Conservation (phyloP, 2,113 vertebrate species). For the Deroptyus accipitrinus region DNA sequence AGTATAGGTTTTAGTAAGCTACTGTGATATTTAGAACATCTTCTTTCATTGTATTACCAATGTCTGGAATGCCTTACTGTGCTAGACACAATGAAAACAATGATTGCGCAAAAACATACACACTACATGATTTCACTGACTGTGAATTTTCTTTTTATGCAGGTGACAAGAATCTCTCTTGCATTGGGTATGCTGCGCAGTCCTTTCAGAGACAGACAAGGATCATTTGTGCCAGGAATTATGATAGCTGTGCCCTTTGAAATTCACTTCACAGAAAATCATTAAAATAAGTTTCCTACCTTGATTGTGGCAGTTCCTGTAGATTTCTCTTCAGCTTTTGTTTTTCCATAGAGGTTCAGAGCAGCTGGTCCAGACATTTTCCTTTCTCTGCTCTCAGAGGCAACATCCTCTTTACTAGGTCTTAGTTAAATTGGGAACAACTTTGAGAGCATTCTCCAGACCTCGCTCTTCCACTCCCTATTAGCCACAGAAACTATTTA, state of each 20-base stretch:
- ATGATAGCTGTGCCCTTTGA: not conserved
- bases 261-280: not conserved
- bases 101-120: not conserved
- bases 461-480: not conserved
- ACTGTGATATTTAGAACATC: not conserved
- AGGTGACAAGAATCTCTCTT: not conserved
- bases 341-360: not conserved
- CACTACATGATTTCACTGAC: not conserved
- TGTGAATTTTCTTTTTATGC: not conserved
- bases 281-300: not conserved
- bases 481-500: not conserved
- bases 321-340: not conserved
- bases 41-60: not conserved
- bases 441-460: not conserved
- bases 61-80: not conserved
- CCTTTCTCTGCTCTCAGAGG: not conserved
- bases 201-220: not conserved
- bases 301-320: not conserved
- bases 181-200: not conserved
- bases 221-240: not conserved
- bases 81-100: not conserved
- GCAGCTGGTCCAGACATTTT: not conserved
- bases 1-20: not conserved
- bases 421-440: not conserved
- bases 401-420: not conserved